Evolutionary conservation across 2,888 invertebrate species (phyloP).

Genomic region (Sminthurides aquaticus): DNA sequence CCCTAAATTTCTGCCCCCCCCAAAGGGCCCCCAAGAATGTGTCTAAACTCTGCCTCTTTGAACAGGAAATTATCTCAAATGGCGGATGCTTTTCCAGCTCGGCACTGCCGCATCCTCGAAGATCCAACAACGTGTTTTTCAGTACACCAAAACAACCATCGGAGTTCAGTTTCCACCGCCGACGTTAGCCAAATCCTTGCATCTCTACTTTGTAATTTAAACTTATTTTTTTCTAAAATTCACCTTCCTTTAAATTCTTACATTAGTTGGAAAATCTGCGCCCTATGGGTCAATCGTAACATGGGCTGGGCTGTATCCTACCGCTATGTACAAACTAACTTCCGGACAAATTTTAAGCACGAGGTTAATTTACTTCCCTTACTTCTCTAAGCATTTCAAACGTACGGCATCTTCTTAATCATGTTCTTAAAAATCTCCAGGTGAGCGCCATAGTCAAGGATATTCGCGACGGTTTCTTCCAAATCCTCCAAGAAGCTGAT

Average conservation of each 20-base stretch:
- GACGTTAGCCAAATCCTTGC: slow-evolving; percentile 15
- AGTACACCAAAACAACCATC: slow-evolving; percentile 32
- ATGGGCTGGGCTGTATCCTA: slow-evolving; percentile 49
- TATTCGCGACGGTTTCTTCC: slow-evolving; percentile 24
- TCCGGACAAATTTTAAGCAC: slow-evolving; percentile 45
- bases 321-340: slow-evolving; percentile 46
- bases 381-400: not conserved
- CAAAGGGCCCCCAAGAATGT: too few species aligned
- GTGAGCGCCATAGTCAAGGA: slow-evolving; percentile 23
- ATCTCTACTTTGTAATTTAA: not conserved
- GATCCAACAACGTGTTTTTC: slow-evolving; percentile 34
- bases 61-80: slow-evolving; percentile 37
- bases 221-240: not conserved
- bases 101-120: slow-evolving; percentile 32
- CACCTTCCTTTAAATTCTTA: not conserved
- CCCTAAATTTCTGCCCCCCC: too few species aligned
- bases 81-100: slow-evolving; percentile 34
- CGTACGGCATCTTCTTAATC: too few species aligned
- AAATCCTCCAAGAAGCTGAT: slow-evolving; percentile 19
- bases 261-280: slow-evolving; percentile 47
- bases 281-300: slow-evolving; percentile 46
- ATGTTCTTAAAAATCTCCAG: too few species aligned
- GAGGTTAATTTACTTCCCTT: slow-evolving; percentile 31
- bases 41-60: not conserved
- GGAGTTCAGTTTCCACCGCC: slow-evolving; percentile 35